Evolutionary conservation across 2,113 vertebrate species (phyloP).

Genomic region (Psittacus erithacus): DNA sequence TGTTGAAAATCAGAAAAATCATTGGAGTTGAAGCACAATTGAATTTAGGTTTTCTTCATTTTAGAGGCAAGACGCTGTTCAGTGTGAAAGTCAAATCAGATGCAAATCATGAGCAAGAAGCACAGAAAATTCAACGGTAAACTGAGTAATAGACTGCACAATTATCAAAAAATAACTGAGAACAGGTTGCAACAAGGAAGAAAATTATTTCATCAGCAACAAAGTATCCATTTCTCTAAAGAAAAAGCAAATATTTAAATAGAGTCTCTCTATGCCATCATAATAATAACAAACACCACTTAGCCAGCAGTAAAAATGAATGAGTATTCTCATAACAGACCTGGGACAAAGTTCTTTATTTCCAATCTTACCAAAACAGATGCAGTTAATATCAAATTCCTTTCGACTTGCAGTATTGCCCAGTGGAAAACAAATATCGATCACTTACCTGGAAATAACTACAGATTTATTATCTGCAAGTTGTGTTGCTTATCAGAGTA

Average conservation of each 20-base stretch:
- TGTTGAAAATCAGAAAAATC: neutral
- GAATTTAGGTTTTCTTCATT: neutral
- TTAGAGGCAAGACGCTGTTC: neutral
- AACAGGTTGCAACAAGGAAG: neutral
- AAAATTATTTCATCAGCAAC: neutral
- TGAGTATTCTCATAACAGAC: neutral
- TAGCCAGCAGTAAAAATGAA: neutral
- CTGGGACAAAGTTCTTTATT: neutral
- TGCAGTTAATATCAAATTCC: neutral
- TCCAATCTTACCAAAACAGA: neutral
- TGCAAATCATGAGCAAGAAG: neutral
- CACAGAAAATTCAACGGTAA: neutral
- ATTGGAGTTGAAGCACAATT: neutral
- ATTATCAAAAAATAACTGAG: neutral
- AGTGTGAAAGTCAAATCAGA: neutral
- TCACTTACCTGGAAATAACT: neutral
- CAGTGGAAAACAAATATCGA: constrained; percentile 3
- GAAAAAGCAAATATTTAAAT: constrained; percentile 10
- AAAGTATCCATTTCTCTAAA: neutral
- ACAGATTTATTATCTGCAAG: neutral
- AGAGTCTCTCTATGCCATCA: neutral
- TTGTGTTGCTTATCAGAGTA: neutral
- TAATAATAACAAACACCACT: neutral
- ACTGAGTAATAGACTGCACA: neutral
- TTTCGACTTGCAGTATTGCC: constrained; percentile 21